Conservation (phyloP, 2,888 invertebrate genomes). For the Drosophila nr. medialis region DNA sequence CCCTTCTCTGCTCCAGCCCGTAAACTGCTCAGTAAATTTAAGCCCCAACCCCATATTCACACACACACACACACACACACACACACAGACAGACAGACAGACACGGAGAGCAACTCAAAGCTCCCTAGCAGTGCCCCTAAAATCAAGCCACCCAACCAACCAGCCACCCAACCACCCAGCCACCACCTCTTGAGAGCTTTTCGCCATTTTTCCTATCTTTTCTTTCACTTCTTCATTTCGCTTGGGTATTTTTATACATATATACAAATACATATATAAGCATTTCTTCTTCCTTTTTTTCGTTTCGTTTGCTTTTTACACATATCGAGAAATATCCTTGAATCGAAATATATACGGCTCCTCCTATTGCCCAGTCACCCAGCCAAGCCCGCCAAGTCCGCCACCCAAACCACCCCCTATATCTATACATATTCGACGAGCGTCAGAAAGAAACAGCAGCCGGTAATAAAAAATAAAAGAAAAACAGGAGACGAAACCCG, state of each 20-base stretch:
- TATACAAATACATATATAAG: background rate
- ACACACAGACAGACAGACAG: constrained; percentile 22
- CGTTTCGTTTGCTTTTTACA: constrained; percentile 51
- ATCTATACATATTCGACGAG: constrained; percentile 75
- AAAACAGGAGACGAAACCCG: constrained; percentile 69
- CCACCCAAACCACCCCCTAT: constrained; percentile 1
- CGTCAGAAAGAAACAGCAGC: constrained; percentile 68
- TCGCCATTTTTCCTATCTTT: constrained; percentile 63
- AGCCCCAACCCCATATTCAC: constrained; percentile 6
- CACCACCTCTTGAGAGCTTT: constrained; percentile 50
- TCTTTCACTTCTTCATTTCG: constrained; percentile 54
- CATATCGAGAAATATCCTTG: constrained; percentile 80
- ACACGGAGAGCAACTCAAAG: constrained; percentile 47
- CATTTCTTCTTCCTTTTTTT: constrained; percentile 11
- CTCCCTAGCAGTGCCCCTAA: constrained; percentile 40
- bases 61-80: constrained; percentile 8
- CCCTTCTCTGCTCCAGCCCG: background rate
- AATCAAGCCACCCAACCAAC: constrained; percentile 2
- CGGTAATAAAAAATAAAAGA: constrained; percentile 57
- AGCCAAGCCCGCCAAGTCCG: background rate
- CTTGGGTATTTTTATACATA: constrained; percentile 30
- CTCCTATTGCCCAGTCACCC: constrained; percentile 44
- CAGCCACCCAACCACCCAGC: constrained; percentile 2
- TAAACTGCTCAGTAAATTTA: constrained; percentile 2
- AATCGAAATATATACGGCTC: constrained; percentile 78